A percentile compares a stretch with the other conserved stretches of the same genome.
These are phyloP conservation scores for Porites lobata DNA, from an alignment of 92 coral and sea anemone genomes.

Conservation along the genomic window DNA sequence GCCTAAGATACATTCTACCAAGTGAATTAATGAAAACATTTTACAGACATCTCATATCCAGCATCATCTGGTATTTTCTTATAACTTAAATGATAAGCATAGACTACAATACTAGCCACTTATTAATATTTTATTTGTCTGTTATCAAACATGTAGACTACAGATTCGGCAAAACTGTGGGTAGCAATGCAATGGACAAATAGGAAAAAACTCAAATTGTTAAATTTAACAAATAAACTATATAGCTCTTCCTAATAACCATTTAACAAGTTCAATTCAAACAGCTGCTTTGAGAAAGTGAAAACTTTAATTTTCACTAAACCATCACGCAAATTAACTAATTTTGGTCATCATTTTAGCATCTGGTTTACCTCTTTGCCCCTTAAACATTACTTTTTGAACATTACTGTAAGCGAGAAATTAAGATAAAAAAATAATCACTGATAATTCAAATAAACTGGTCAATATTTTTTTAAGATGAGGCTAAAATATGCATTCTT, in stretches of 20 bases:
- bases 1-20: too few relatives aligned
- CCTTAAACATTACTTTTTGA: background rate
- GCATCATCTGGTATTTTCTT: too few relatives aligned
- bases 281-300: slow-evolving; percentile 25
- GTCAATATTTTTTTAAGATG: background rate
- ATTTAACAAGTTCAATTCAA: slow-evolving; percentile 2
- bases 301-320: slow-evolving; percentile 10
- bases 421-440: background rate
- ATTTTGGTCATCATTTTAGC: background rate
- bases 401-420: background rate
- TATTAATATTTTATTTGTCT: background rate
- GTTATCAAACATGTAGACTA: background rate
- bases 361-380: background rate
- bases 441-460: background rate
- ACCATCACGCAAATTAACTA: background rate
- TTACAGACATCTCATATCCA: too few relatives aligned
- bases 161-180: background rate
- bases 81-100: background rate
- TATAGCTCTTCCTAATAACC: background rate
- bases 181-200: background rate
- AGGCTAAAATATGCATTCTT: background rate
- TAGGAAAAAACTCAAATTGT: background rate
- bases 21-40: too few relatives aligned
- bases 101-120: background rate
- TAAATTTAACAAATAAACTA: background rate